Evolutionary conservation across 2,113 vertebrate species (phyloP), one percentile per base, ranked within the genome.

Genomic region (Dicentrarchus labrax): DNA sequence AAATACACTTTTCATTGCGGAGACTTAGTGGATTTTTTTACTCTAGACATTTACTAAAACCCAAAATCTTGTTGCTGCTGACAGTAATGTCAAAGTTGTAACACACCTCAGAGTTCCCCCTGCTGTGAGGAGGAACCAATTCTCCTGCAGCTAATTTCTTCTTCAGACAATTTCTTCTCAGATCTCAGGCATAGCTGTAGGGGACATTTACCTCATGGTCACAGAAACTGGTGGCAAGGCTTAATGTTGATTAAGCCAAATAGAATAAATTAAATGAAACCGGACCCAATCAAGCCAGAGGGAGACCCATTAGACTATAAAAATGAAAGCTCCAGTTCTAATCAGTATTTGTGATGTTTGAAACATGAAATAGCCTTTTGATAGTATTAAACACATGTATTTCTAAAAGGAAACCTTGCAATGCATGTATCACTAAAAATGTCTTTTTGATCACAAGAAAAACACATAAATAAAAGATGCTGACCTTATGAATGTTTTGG

Each of bases 21-120:
- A 47, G 38, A 65, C 38, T 12, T 6, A 4, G n/a, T 16, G 48
- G 9, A 60, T 47, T 51, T 72, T 39, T 47, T 53, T 45, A 36
- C 38, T 21, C 39, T n/a, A 38, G 53, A 72, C 61, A 54, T 47
- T 53, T 48, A 38, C 39, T n/a, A 65, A 57, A 65, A 43, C 19
- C 41, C 61, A 30, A 75, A 68, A 53, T 57, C 50, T 54, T 36
- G 21, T 39, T 43, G 13, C 36, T 75, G n/a, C 62, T 72, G 67
- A 65, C 57, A 65, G 57, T 22, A 47, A 72, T 21, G 48, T 65
- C 68, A 78, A 59, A 30, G 21, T 77, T 73, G n/a, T 51, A 68
- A 19, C 24, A 30, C n/a, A 24, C 4, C 36, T 70, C 36, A 62
- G 41, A 38, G 50, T 51, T 4, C n/a, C 21, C 30, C 56, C 45